A percentile compares a stretch with the other conserved stretches of the same genome.
phyloP scores from a whole-genome alignment of 2,113 vertebrate genomes.

The Toxotes chatareus region DNA sequence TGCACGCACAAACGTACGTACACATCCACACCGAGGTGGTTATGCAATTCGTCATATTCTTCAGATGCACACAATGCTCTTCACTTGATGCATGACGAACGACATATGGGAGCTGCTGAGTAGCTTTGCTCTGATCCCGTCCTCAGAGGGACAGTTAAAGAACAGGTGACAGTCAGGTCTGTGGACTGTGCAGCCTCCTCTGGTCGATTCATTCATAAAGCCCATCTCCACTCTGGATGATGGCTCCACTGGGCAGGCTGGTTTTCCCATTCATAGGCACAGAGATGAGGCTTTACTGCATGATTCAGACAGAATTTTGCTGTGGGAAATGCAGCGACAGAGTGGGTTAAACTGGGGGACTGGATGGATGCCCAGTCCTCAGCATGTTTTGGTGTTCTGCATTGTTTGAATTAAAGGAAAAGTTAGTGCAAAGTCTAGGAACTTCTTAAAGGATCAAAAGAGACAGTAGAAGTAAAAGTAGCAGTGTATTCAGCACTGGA shows the following conservation, averaged over 20 bases:
- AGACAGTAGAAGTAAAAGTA: neutral
- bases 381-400: slow-evolving; percentile 44
- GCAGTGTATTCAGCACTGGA: slow-evolving; percentile 53
- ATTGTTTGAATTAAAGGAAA: slow-evolving; percentile 27
- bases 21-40: slow-evolving; percentile 60
- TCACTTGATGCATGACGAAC: slow-evolving; percentile 36
- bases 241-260: slow-evolving; percentile 59
- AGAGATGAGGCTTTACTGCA: slow-evolving; percentile 42
- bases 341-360: slow-evolving; percentile 38
- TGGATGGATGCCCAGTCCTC: slow-evolving; percentile 43
- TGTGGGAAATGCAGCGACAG: slow-evolving; percentile 34
- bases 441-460: neutral
- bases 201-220: slow-evolving; percentile 81
- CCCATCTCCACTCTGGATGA: slow-evolving; percentile 55
- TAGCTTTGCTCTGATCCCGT: slow-evolving; percentile 24
- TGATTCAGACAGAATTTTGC: slow-evolving; percentile 41
- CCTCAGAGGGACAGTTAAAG: slow-evolving; percentile 34
- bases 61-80: slow-evolving; percentile 54
- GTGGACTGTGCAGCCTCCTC: slow-evolving; percentile 38
- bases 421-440: neutral
- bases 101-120: slow-evolving; percentile 35
- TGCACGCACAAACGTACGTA: slow-evolving; percentile 4
- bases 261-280: slow-evolving; percentile 68
- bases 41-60: slow-evolving; percentile 80
- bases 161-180: slow-evolving; percentile 47